Conservation (phyloP, 2,797 vertebrate species). For the Threskiornis aethiopicus region DNA sequence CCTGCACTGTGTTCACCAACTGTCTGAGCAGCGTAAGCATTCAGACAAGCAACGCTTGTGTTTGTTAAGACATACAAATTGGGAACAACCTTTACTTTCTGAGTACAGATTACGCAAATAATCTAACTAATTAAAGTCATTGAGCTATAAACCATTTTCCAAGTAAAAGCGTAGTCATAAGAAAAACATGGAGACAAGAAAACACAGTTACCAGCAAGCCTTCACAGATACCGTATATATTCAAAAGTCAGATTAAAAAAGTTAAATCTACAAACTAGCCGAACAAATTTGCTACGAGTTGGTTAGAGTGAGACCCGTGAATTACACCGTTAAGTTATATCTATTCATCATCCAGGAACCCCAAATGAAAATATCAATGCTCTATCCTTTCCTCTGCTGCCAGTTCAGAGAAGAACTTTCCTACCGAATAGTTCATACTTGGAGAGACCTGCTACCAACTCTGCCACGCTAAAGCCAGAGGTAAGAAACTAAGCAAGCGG, state of each 20-base stretch:
- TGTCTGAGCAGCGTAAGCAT: background rate
- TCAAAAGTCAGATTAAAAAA: background rate
- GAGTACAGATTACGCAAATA: background rate
- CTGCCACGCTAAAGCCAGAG: background rate
- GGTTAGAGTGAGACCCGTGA: background rate
- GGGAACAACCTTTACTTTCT: background rate
- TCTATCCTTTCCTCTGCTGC: background rate
- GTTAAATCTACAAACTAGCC: background rate
- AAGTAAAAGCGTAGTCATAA: background rate
- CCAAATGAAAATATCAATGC: background rate
- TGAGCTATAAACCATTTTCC: background rate
- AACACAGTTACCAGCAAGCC: background rate
- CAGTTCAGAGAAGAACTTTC: background rate
- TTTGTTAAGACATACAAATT: background rate
- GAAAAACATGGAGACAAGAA: background rate
- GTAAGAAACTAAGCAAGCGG: background rate
- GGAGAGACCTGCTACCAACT: background rate
- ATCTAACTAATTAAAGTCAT: background rate
- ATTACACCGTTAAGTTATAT: background rate
- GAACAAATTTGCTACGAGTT: background rate
- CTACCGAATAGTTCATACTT: fast-evolving
- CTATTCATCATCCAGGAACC: background rate
- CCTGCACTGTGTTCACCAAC: background rate
- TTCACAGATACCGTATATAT: background rate
- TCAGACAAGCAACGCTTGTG: background rate